Base-by-base conservation (phyloP, 1,140 invertebrate species). In the Apolygus lucorum region DNA sequence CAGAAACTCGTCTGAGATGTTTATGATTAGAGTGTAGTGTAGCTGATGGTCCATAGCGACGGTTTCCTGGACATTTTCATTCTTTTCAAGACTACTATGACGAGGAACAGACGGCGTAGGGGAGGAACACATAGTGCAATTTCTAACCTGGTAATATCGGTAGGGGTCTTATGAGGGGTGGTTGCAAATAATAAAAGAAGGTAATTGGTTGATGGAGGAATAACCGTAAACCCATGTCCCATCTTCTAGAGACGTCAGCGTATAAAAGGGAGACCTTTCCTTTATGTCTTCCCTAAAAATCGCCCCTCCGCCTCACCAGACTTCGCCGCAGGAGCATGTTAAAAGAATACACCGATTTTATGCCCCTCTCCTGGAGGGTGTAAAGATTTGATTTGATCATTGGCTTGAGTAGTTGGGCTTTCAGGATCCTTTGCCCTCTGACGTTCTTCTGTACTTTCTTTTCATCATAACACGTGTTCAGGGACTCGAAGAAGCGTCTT, bases 131-230 rank as follows among this genome's bases (percentile, higher is more conserved):
- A 24, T 59, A 59, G 11, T 21, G 11, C 13, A 59, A 59, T 17
- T 24, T 24, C 54, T 59, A 59, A 59, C 54, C 54, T 59, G 54
- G 54, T 66, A 34, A 29, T 66, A 66, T 66, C 29, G 64, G 64
- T 26, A 24, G 29, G 28, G 64, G 27, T 17, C 14, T 34, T 66
- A 34, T 21, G 64, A 66, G 64, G 64, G n/a, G 29, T 52, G 66
- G 65, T 25, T 68, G n/a, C 52, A 71, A 71, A 71, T 71, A 67
- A 71, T 71, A 71, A 71, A 71, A 71, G 54, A 66, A 68, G 65
- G 65, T 71, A 71, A 71, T 71, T 71, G 70, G 70, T 71, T 71
- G 70, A 71, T 71, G 66, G 70, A 65, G 49, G 65, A 25, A 71
- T 71, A 71, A 71, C 59, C 70, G 70, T 71, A 71, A 71, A 71